These are phyloP conservation scores for Falcaria lacertinaria DNA, from an alignment of 2,888 invertebrate genomes.

Conservation along the genomic window DNA sequence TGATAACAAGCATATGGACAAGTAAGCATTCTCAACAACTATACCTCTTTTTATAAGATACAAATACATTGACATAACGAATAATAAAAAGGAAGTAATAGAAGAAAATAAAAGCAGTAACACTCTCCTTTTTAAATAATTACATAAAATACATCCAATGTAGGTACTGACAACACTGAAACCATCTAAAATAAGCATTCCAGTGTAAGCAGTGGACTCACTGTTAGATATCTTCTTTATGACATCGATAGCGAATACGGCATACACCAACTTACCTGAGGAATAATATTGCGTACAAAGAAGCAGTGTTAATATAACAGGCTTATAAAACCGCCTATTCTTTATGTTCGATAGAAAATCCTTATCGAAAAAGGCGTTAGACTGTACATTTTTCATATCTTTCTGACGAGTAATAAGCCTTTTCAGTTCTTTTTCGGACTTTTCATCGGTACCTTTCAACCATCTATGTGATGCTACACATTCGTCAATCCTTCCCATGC, in stretches of 20 bases:
- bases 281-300: constrained; percentile 17
- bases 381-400: background rate
- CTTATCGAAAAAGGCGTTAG: background rate
- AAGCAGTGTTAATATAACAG: constrained; percentile 26
- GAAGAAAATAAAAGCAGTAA: constrained; percentile 37
- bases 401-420: background rate
- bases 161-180: constrained; percentile 33
- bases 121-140: constrained; percentile 39
- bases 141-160: constrained; percentile 42
- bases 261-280: constrained; percentile 39
- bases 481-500: constrained; percentile 19
- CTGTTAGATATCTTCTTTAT: constrained; percentile 40
- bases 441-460: background rate
- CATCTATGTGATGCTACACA: constrained; percentile 5
- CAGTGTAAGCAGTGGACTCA: constrained; percentile 39
- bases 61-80: constrained; percentile 43
- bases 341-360: background rate
- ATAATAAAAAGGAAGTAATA: constrained; percentile 40
- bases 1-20: constrained; percentile 38
- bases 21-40: constrained; percentile 35
- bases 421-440: background rate
- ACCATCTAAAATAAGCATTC: background rate
- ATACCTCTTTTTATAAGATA: constrained; percentile 33
- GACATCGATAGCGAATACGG: constrained; percentile 44
- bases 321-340: constrained; percentile 29